Base-by-base conservation (phyloP, 1,140 invertebrate species). In the Manduca sexta region DNA sequence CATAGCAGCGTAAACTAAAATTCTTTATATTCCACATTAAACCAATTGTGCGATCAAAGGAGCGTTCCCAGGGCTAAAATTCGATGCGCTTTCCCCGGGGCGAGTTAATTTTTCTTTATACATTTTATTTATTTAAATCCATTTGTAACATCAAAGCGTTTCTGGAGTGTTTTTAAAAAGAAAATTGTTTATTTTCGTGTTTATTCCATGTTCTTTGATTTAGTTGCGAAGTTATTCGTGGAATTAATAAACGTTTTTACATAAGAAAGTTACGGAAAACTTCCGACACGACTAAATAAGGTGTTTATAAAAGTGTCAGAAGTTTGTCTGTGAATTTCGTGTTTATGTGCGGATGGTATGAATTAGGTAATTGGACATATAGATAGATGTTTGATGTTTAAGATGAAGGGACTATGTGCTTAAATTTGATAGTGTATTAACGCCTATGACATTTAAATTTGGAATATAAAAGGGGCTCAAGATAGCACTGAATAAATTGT, bases 31-130 rank as follows among this genome's bases (percentile, higher is more conserved):
- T 38, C 16, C 10, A 35, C 11, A 39, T 43, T 49, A 49, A 41
- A 41, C 16, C 45, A 44, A 46, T 52, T 50, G 31, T 13, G 17
- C 35, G 56, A 59, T 59, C 51, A 59, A 54, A 59, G 56, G 35
- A 35, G 21, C 30, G 30, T 42, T 35, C 1, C 13, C 13, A 52
- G 41, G 37, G 41, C 10, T 15, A 40, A 49, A 54, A 55, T 43
- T 54, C 52, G 42, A 34, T 29, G 12, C 31, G 12, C 31, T 47
- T 14, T 17, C 21, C 13, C 16, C 18, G n/a, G 12, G 18, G 12
- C 35, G 11, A 29, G n/a, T 26, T 41, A 17, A 13, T 6, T 40
- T 15, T 30, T 48, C 18, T 40, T 43, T 31, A 6, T 43, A 29
- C 26, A 16, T 30, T 44, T 44, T 30, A 30, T 33, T 44, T 34